Base-by-base conservation (phyloP, 2,797 vertebrate genomes). In the Holocentrus rufus region DNA sequence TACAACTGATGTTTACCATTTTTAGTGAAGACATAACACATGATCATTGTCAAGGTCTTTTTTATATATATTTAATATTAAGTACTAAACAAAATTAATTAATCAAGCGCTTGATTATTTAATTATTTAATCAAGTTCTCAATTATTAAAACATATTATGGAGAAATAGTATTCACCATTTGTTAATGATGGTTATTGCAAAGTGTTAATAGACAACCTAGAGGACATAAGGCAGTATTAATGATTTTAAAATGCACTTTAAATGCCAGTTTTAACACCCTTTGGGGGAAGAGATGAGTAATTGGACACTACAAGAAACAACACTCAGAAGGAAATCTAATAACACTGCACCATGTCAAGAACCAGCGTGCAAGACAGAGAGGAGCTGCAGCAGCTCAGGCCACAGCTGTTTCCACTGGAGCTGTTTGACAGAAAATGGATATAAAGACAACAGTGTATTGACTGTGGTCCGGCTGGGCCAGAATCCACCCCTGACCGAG, bases 221-320 rank as follows among this genome's bases (percentile, higher is more conserved):
- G 27, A 44, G 36, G 54, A 67, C 64, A 34, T 36, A 5, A 78
- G 52, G 73, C 85, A 86, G 84, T 91, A 87, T 89, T 89, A 88
- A 53, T 65, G 17, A 79, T 77, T 74, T 74, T 31, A 39, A 27
- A 27, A 72, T 68, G 87, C 83, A 90, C 82, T 88, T 88, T 87
- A 80, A 67, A 58, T 20, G 1, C 3, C 2, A 27, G 15, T 82
- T 83, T 79, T 73, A 68, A 84, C 69, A 56, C 17, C 23, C 54
- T 61, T 72, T 53, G 25, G 17, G 4, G 25, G 58, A 60, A 46
- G 56, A 53, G 20, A 65, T 9, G 10, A 22, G 3, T 62, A 70
- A 23, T 71, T 17, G 62, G 69, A 79, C 22, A 8, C 75, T 70
- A 4, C 53, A 46, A 59, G 44, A 20, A 53, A 53, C 50, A 2